Evolutionary conservation across 2,888 invertebrate species (phyloP), one percentile per base, ranked within the genome.

Genomic region (Andrena haemorrhoa): DNA sequence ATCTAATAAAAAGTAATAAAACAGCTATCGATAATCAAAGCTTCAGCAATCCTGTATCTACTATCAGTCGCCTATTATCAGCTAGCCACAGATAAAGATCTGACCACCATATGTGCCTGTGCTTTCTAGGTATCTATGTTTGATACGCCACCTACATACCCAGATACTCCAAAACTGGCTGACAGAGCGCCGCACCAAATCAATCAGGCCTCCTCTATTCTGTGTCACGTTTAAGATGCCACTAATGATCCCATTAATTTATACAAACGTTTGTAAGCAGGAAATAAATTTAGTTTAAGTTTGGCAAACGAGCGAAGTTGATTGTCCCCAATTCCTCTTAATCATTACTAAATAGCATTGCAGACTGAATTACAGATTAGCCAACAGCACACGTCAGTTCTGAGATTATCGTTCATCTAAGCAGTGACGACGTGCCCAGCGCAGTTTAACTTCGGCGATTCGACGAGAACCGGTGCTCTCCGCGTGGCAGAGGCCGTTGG

Each of bases 101-200:
- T 16, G 7, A 10, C 47, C 65, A 26, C 47, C 20, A 23, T 5
- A 56, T 53, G n/a, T 78, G 7, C 49, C 35, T 69, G n/a, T 16
- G n/a, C 63, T 61, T 58, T 8, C 1, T 64, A 87, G 87, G 33
- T 69, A 41, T 79, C 77, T 49, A 84, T 84, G 82, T 61, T 80
- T 12, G 89, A 89, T 71, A 49, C 86, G 47, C 86, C 87, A 6
- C 86, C 89, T 5, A 71, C 58, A 6, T 86, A 88, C 82, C 83
- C 89, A 41, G 86, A 76, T 23, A 86, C 78, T 5, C 76, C 80
- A 2, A 81, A 86, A 41, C 6, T 41, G 29, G 56, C 56, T 20
- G 81, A 83, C 4, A 63, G 74, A 65, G 26, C 7, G 12, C 33
- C 33, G 6, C 33, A 61, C 2, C 3, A 35, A 8, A 5, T 0